Conservation (phyloP, 1,140 invertebrate genomes). For the Drosophila arizonae region DNA sequence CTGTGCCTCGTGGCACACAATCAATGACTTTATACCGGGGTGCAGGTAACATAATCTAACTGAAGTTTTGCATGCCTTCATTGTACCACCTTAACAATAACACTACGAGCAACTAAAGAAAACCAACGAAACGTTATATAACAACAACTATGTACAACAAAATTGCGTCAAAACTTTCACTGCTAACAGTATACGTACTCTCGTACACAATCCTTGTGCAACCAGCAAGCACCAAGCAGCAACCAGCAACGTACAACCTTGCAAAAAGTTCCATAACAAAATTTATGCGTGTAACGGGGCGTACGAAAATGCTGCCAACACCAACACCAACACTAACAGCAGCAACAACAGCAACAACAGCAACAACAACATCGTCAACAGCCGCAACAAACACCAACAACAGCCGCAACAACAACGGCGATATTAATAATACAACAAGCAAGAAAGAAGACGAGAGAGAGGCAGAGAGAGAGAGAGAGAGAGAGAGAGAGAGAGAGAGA, state of each 20-base stretch:
- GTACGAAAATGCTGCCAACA: conserved; percentile 56
- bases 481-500: neutral
- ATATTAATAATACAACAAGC: conserved; percentile 3
- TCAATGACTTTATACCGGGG: conserved; percentile 36
- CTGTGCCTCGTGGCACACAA: conserved; percentile 19
- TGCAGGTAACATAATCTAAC: conserved; percentile 49
- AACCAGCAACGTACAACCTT: conserved; percentile 53
- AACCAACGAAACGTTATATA: conserved; percentile 46
- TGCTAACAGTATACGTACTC: conserved; percentile 7
- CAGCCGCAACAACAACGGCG: conserved; percentile 4
- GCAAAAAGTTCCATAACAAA: conserved; percentile 76
- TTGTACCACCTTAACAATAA: conserved; percentile 49
- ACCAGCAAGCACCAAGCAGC: conserved; percentile 24
- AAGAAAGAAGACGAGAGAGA: neutral
- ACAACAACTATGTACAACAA: conserved; percentile 16
- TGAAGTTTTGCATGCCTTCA: conserved; percentile 46
- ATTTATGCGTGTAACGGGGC: conserved; percentile 80
- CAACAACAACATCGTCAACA: conserved; percentile 20
- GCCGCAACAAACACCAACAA: neutral
- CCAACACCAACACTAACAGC: conserved; percentile 18
- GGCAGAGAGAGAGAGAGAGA: neutral
- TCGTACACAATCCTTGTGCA: conserved; percentile 17
- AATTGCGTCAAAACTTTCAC: conserved; percentile 51
- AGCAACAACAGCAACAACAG: too few relatives aligned
- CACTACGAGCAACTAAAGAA: conserved; percentile 46